Evolutionary conservation across 2,113 vertebrate genomes (phyloP).

Genomic region (Copsychus sechellarum): DNA sequence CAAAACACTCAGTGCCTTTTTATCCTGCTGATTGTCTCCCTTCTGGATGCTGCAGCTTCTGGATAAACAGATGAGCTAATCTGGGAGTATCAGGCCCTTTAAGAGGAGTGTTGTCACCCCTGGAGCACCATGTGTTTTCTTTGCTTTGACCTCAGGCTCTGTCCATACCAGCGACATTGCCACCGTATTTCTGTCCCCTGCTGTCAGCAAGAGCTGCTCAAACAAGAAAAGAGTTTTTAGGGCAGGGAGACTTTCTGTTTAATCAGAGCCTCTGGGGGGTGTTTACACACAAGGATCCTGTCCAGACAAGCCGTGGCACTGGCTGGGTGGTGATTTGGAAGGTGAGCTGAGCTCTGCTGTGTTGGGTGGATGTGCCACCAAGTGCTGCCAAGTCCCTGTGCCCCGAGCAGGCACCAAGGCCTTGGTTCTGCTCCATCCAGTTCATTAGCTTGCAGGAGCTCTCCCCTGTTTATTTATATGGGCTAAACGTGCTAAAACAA

Average conservation of each 20-base stretch:
- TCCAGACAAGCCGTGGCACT: not conserved
- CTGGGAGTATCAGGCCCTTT: not conserved
- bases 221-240: not conserved
- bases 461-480: not conserved
- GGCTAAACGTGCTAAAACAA: constrained; percentile 7
- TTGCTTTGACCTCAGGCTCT: not conserved
- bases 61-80: not conserved
- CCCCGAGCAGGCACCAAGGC: not conserved
- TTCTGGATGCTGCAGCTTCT: not conserved
- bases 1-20: not conserved
- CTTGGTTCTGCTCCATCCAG: not conserved
- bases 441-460: not conserved
- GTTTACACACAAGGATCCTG: not conserved
- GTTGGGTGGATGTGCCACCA: not conserved
- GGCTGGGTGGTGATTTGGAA: not conserved
- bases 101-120: not conserved
- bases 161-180: not conserved
- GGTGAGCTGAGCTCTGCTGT: not conserved
- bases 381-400: not conserved
- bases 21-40: not conserved
- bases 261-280: not conserved
- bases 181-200: not conserved
- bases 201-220: not conserved
- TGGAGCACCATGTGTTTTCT: not conserved
- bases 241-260: not conserved